A percentile compares a stretch with the other conserved stretches of the same genome.
Evolutionary conservation across 2,888 invertebrate species (phyloP).

Genomic region (Koerneria pararmatus): DNA sequence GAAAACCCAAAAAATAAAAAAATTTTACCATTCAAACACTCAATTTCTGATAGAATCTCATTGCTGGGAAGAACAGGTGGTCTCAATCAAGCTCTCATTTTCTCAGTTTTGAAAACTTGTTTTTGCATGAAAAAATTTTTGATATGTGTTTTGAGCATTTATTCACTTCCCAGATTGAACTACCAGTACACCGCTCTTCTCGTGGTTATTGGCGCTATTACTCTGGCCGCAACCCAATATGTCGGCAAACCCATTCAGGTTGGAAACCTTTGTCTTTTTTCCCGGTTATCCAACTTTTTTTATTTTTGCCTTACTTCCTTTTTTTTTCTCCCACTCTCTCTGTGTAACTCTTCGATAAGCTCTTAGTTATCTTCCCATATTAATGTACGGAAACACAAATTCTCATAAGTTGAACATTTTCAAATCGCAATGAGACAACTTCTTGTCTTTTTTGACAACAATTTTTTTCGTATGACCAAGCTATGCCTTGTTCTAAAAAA

Average conservation of each 20-base stretch:
- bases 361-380: not conserved
- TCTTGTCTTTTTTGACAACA: too few relatives aligned
- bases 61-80: too few relatives aligned
- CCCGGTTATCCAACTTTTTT: too few relatives aligned
- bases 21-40: too few relatives aligned
- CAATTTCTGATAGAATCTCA: too few relatives aligned
- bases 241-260: conserved; percentile 57
- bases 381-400: not conserved
- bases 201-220: conserved; percentile 48
- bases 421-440: too few relatives aligned
- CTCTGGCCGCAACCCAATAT: conserved; percentile 57
- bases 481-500: too few relatives aligned
- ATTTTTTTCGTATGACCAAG: too few relatives aligned
- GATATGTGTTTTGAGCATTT: not conserved
- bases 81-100: too few relatives aligned
- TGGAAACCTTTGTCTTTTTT: not conserved
- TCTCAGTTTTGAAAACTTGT: not conserved
- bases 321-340: not conserved
- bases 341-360: not conserved
- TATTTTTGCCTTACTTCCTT: too few relatives aligned
- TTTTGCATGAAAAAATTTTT: not conserved
- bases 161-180: conserved; percentile 33
- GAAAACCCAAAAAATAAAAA: too few relatives aligned
- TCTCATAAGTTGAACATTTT: too few relatives aligned
- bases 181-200: conserved; percentile 52